Evolutionary conservation across 2,888 invertebrate species (phyloP).

Genomic region (Acanthosepion pharaonis): DNA sequence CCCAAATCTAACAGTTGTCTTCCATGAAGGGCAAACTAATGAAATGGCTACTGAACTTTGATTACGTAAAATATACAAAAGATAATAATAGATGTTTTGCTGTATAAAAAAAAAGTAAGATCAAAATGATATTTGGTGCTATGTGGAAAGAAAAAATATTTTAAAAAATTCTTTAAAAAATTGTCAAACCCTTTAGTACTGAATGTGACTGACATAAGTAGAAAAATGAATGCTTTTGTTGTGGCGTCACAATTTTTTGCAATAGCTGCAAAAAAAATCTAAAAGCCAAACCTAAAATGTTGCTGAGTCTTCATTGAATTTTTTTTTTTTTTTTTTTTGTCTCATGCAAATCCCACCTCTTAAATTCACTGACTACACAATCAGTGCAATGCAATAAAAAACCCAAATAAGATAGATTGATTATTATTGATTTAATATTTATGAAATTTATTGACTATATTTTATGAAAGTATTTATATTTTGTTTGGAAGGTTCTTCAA

Average conservation of each 20-base stretch:
- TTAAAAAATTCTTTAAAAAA: neutral
- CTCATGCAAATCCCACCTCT: conserved; percentile 2
- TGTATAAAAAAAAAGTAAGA: neutral
- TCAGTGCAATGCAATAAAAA: conserved; percentile 22
- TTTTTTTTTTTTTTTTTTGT: neutral
- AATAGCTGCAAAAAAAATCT: neutral
- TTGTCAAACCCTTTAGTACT: neutral
- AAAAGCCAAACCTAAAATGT: neutral
- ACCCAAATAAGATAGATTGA: neutral
- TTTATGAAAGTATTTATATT: conserved; percentile 23
- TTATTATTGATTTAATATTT: conserved; percentile 18
- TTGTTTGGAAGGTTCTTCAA: neutral
- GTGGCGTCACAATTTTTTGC: neutral
- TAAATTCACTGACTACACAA: neutral
- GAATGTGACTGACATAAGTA: conserved; percentile 16
- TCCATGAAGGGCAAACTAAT: conserved; percentile 44
- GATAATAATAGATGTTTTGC: neutral
- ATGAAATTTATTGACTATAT: neutral
- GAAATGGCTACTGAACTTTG: conserved; percentile 39
- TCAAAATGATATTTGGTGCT: neutral
- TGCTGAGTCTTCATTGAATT: neutral
- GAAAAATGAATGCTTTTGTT: conserved; percentile 14
- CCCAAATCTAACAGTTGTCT: conserved; percentile 38
- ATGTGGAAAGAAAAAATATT: neutral
- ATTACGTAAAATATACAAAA: neutral